phyloP scores from a whole-genome alignment of 2,113 vertebrate species.

The Larimichthys crocea region DNA sequence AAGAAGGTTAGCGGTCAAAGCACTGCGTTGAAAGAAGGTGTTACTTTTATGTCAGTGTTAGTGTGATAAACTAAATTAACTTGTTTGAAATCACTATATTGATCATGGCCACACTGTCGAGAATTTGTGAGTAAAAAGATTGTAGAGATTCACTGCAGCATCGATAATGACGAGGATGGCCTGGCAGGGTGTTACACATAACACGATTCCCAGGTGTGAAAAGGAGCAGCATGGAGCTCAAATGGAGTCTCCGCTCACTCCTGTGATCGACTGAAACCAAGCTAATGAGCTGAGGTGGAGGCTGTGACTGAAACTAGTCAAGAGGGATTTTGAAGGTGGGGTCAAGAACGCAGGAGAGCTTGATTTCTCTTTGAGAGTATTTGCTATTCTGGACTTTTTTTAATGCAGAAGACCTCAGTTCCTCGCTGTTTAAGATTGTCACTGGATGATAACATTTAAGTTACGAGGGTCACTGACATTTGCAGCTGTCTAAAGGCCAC shows the following conservation, averaged over 20 bases:
- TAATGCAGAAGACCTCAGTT: neutral
- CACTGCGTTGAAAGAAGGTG: neutral
- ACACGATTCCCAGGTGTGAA: constrained; percentile 16
- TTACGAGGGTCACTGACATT: constrained; percentile 47
- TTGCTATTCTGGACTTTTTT: constrained; percentile 9
- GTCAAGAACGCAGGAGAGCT: neutral
- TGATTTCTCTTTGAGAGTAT: constrained; percentile 11
- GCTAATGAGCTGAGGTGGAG: constrained; percentile 42
- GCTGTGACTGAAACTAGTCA: constrained; percentile 2
- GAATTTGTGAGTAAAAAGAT: neutral
- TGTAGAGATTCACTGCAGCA: neutral
- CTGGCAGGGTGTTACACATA: neutral
- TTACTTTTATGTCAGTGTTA: neutral
- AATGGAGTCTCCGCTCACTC: neutral
- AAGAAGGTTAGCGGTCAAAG: neutral
- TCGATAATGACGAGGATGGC: no score
- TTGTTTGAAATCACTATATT: neutral
- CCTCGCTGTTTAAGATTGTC: neutral
- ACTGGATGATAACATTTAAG: constrained; percentile 2
- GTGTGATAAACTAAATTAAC: neutral
- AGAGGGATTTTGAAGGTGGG: neutral
- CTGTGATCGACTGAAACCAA: neutral
- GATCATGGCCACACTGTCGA: neutral
- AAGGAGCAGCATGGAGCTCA: neutral
- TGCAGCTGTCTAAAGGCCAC: constrained; percentile 26